Evolutionary conservation across 2,797 vertebrate genomes (phyloP), one percentile per base, ranked within the genome.

Genomic region (Dendrocincla fuliginosa): DNA sequence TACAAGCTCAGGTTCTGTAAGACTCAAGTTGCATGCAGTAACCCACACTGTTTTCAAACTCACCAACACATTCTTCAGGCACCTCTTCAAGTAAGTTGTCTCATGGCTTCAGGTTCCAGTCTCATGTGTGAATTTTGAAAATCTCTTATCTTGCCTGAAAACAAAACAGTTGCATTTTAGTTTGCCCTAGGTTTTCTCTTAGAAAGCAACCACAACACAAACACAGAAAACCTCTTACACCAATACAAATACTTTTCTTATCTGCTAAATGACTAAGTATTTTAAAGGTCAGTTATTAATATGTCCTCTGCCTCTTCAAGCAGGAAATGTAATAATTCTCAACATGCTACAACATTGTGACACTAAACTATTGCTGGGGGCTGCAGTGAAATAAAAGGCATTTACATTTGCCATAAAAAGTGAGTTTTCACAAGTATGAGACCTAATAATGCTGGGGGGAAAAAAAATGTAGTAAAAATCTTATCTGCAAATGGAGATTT

Each of bases 21-120:
- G 44, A 35, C 44, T 84, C 37, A 41, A 24, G 42, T 22, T 70
- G 44, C 33, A 10, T 3, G 10, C 28, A 56, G 60, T 7, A 56
- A 84, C 17, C 46, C 27, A 7, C 20, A 49, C 19, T 37, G 41
- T 32, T 88, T 77, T 53, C 80, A 61, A 63, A 64, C 98, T 97
- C 98, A 99, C 99, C 99, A 95, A 98, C 98, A 97, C 99, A 99
- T 91, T 98, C 98, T 94, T 99, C 99, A 84, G 99, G 98, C 77
- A 89, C 52, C 15, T 99, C 98, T 77, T 99, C 98, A 79, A 99
- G 97, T 95, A 99, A 99, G 2, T n/a, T 7, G 23, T 99, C 98
- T 2, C 98, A 95, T 8, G 98, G 98, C n/a, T 97, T 98, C 13
- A 99, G 99, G 68, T 95, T 98, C 99, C 99, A 99, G 65, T 98